Base-by-base conservation (phyloP, 1,140 invertebrate species). In the Bombyx mandarina region DNA sequence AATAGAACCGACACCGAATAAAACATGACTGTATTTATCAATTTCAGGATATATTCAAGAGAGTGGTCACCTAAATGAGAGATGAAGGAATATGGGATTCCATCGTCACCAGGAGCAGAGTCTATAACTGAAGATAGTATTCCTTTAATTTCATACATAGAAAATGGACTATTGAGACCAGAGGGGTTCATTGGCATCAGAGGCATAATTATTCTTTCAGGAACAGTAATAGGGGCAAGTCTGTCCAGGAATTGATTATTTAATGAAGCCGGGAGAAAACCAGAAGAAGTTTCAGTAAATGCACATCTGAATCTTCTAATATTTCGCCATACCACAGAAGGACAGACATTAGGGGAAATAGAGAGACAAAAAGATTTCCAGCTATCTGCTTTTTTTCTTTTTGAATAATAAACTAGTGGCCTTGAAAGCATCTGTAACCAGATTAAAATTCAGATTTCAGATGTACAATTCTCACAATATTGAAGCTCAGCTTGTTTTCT, bases 71-170 rank as follows among this genome's bases (percentile, higher is more conserved):
- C 57, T 8, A 54, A 46, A 52, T 61, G 43, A 44, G 54, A 35
- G 18, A 65, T 18, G 58, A 65, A 58, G 35, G 63, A 65, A 56
- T 65, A 65, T 12, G 53, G 49, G 18, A 65, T 65, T 8, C 48
- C 12, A 43, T 67, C 61, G 35, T 46, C n/a, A 12, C 59, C 63
- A 42, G 63, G 59, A 12, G 45, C 42, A 5, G 63, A 59, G 44
- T 65, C 57, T 47, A n/a, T n/a, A 18, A 59, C n/a, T 44, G 52
- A n/a, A 44, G 43, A 22, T 56, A 61, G 26, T 12, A 57, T 49
- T 8, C 53, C 52, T 50, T 56, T 52, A 10, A 65, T 43, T 51
- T 65, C 63, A 44, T 18, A 26, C 8, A 56, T 35, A 22, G 59
- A 54, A 61, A 65, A 65, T n/a, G 49, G 44, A 48, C 43, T 9